Base-by-base conservation (phyloP, 2,888 invertebrate genomes). In the Selenia dentaria region DNA sequence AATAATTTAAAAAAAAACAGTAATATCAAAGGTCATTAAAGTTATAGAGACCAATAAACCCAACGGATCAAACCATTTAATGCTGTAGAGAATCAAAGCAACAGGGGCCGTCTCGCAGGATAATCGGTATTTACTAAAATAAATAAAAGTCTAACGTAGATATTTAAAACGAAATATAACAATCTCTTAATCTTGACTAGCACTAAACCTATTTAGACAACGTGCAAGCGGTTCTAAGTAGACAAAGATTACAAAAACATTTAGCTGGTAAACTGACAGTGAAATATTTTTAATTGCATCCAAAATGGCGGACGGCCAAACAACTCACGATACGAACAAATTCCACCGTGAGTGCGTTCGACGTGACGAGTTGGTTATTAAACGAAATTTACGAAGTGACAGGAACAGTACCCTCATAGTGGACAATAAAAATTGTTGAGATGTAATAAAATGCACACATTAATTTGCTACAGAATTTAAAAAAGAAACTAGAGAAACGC, bases 241-340 rank as follows among this genome's bases (percentile, higher is more conserved):
- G 26, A 35, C 20, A 41, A 47, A 31, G 49, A 51, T 54, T 36
- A 53, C 39, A 53, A 36, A 62, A 46, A 49, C 47, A 44, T 39
- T 39, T 28, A 35, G 36, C 34, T 54, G 50, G 45, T 51, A 51
- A 58, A 46, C 34, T 49, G 48, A 36, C 56, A 50, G 45, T 54
- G 49, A 67, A 62, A 59, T 67, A 69, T 51, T 54, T 67, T 62
- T 64, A 68, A 70, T 70, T 70, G 57, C 57, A 37, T 29, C 27
- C 48, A 63, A 67, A 67, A 71, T 69, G 69, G 70, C 70, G 25
- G 35, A 27, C 39, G 28, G 62, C 64, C 64, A 67, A 63, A 57
- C 48, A 54, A 54, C 61, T 59, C 51, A 59, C 46, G 53, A 4
- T 16, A 47, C 40, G 40, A 62, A 65, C 57, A 63, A 61, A 63